Evolutionary conservation across 1,140 invertebrate genomes (phyloP).

Genomic region (Polypedilum vanderplanki): DNA sequence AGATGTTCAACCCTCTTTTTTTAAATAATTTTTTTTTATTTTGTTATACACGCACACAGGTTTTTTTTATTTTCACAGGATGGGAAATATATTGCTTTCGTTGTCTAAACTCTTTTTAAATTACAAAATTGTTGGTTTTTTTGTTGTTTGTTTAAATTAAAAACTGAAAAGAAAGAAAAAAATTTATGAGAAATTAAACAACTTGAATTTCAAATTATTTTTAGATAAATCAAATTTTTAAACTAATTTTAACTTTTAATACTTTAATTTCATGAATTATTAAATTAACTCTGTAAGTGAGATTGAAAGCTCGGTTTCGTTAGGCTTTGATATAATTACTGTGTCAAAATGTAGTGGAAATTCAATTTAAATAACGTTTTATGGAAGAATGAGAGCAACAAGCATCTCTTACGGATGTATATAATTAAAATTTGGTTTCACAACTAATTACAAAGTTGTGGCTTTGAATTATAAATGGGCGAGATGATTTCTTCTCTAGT

Average conservation of each 20-base stretch:
- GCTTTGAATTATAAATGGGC: background rate
- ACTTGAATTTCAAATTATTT: too few species aligned
- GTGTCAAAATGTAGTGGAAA: background rate
- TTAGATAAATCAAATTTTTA: background rate
- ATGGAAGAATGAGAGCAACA: background rate
- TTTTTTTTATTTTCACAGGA: constrained; percentile 9
- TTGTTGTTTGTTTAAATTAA: background rate
- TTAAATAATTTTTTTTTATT: background rate
- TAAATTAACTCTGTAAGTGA: background rate
- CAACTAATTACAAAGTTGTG: constrained; percentile 13
- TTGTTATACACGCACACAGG: constrained; percentile 10
- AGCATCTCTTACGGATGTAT: background rate
- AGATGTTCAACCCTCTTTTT: background rate
- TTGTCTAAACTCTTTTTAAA: background rate
- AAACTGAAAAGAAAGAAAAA: background rate
- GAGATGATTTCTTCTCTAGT: background rate
- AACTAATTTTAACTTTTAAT: background rate
- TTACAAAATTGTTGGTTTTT: background rate
- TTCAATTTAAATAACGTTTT: background rate
- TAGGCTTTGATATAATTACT: background rate
- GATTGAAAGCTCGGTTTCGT: background rate
- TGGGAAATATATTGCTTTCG: constrained; percentile 12
- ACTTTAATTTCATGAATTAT: background rate
- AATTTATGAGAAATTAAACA: background rate
- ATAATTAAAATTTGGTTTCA: constrained; percentile 14